These are phyloP conservation scores for Luscinia luscinia DNA, from an alignment of 2,797 vertebrate species.

Conservation along the genomic window DNA sequence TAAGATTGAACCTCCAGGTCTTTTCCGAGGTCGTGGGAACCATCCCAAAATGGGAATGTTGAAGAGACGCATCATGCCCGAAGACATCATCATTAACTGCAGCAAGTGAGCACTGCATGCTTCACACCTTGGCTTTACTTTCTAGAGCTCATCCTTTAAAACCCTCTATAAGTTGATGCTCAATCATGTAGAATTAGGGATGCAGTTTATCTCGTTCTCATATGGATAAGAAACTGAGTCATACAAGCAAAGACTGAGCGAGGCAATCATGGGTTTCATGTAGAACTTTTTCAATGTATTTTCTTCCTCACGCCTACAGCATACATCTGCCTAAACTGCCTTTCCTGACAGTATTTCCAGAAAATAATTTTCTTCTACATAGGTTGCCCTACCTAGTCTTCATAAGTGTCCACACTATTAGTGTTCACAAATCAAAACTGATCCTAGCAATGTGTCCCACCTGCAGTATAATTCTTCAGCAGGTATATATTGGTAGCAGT, in stretches of 20 bases:
- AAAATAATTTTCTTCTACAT: not conserved
- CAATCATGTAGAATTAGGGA: not conserved
- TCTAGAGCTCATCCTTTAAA: not conserved
- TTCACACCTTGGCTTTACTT: not conserved
- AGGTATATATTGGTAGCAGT: not conserved
- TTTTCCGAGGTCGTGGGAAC: constrained; percentile 93
- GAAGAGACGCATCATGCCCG: constrained; percentile 90
- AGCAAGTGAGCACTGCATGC: constrained; percentile 87
- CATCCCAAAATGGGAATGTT: constrained; percentile 97
- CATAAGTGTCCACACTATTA: not conserved
- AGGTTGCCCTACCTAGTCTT: not conserved
- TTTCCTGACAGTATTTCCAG: not conserved
- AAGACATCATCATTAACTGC: constrained; percentile 96
- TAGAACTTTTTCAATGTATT: not conserved
- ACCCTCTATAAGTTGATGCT: accelerated
- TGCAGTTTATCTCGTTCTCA: not conserved
- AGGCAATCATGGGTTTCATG: not conserved
- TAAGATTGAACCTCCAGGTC: constrained; percentile 92
- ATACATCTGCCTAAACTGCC: not conserved
- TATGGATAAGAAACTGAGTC: not conserved
- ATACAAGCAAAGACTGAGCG: not conserved
- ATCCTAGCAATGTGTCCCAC: not conserved
- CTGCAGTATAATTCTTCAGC: not conserved
- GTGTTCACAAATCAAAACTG: not conserved
- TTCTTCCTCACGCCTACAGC: not conserved